Evolutionary conservation across 2,888 invertebrate genomes (phyloP), one percentile per base, ranked within the genome.

Genomic region (Drosophila lacicola): DNA sequence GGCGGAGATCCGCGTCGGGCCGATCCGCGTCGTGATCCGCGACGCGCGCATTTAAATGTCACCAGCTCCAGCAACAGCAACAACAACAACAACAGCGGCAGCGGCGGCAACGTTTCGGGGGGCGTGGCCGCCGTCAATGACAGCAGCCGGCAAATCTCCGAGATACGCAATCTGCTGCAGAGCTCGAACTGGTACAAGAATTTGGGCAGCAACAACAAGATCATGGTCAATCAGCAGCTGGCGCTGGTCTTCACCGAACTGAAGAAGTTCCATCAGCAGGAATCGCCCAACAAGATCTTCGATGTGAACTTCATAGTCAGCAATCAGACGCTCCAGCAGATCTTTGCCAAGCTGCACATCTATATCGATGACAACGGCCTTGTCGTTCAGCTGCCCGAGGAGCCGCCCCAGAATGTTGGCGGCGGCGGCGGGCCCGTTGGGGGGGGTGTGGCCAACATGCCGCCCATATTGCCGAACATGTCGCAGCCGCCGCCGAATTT

Each of bases 121-220:
- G 19, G 4, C 9, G 34, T 33, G 8, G 62, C 39, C 11, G 50
- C 10, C 9, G 57, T 1, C 25, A 71, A 2, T 63, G 76, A 78
- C 33, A 70, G 80, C 46, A 81, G 78, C 92, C 93, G 91, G 55
- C 92, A 73, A 92, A 92, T 92, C 19, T 91, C 93, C 65, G 94
- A 95, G 89, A 93, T 95, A 68, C 95, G 95, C 90, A 94, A 94
- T 69, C 91, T 95, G 75, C 91, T 95, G 55, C 95, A 95, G 91
- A 94, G 94, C 86, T 95, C 95, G 0, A 94, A 93, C 61, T 96
- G 96, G 94, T 96, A 95, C 88, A 95, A 95, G 89, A 95, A 95
- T 70, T 92, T 96, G 49, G 95, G 95, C 80, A 95, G 95, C 60
- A 95, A 95, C 74, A 95, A 95, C 89, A 96, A 96, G 92, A 94